Evolutionary conservation across 2,113 vertebrate genomes (phyloP).

Genomic region (Riparia riparia): DNA sequence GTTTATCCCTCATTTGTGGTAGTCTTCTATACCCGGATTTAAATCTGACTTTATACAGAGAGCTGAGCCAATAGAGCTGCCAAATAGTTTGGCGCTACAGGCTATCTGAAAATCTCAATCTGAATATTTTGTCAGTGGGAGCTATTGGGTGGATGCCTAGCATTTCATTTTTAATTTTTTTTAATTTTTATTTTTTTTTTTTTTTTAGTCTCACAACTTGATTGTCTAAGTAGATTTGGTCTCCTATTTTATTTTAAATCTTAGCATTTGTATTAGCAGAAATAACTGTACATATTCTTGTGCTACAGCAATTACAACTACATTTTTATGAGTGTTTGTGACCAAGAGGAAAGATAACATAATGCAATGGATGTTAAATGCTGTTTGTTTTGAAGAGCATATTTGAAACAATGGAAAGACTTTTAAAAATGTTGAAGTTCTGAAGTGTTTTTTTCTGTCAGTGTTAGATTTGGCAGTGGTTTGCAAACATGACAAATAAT

Average conservation of each 20-base stretch:
- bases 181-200: not conserved
- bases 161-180: not conserved
- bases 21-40: not conserved
- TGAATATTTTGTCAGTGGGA: constrained; percentile 53
- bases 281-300: not conserved
- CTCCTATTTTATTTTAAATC: not conserved
- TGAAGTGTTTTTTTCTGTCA: constrained; percentile 41
- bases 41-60: not conserved
- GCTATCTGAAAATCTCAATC: constrained; percentile 52
- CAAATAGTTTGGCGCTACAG: constrained; percentile 21
- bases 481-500: not conserved
- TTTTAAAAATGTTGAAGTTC: constrained; percentile 47
- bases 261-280: not conserved
- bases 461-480: constrained; percentile 47
- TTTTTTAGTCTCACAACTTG: not conserved
- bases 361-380: not conserved
- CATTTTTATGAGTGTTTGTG: not conserved
- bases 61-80: constrained; percentile 16
- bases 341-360: not conserved
- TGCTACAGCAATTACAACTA: not conserved
- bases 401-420: constrained; percentile 61
- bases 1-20: not conserved
- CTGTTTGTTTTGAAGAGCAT: not conserved
- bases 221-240: not conserved
- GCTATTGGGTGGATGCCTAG: constrained; percentile 30